Percentiles rank a stretch among this genome's conserved stretches.
Evolutionary conservation across 2,113 vertebrate species (phyloP).

Genomic region (Patagioenas fasciata): DNA sequence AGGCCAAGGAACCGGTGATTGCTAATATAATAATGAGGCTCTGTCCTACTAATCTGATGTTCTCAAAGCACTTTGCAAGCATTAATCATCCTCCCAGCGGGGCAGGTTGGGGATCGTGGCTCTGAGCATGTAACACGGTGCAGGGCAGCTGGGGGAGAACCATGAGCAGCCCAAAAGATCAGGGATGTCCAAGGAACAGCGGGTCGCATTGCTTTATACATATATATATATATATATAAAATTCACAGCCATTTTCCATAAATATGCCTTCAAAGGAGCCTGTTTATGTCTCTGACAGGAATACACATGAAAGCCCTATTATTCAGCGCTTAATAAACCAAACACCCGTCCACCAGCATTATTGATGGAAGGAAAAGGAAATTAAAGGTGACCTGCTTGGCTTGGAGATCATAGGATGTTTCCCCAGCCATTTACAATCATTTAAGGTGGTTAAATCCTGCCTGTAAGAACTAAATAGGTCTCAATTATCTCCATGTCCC

Average conservation of each 20-base stretch:
- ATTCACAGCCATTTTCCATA: not conserved
- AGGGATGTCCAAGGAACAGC: not conserved
- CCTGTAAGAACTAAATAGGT: not conserved
- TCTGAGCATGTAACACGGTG: not conserved
- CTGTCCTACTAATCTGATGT: constrained; percentile 66
- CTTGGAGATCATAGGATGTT: constrained; percentile 30
- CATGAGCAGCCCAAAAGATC: accelerated
- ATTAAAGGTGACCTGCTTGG: constrained; percentile 40
- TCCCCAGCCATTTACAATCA: constrained; percentile 2
- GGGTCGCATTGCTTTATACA: not conserved
- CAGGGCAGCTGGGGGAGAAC: not conserved
- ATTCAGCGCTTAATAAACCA: constrained; percentile 51
- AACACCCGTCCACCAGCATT: not conserved
- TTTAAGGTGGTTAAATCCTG: constrained; percentile 24
- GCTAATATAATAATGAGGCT: constrained; percentile 63
- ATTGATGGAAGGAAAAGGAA: constrained; percentile 44
- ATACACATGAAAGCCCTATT: not conserved
- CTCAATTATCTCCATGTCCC: not conserved
- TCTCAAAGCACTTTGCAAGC: constrained; percentile 61
- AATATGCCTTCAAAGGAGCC: constrained; percentile 9
- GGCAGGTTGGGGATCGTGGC: not conserved
- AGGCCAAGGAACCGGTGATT: constrained; percentile 12
- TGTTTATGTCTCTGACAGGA: constrained; percentile 51
- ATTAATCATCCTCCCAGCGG: constrained; percentile 39
- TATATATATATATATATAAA: no score